Evolutionary conservation across 2,113 vertebrate species (phyloP).

Genomic region (Poeciliopsis retropinna): DNA sequence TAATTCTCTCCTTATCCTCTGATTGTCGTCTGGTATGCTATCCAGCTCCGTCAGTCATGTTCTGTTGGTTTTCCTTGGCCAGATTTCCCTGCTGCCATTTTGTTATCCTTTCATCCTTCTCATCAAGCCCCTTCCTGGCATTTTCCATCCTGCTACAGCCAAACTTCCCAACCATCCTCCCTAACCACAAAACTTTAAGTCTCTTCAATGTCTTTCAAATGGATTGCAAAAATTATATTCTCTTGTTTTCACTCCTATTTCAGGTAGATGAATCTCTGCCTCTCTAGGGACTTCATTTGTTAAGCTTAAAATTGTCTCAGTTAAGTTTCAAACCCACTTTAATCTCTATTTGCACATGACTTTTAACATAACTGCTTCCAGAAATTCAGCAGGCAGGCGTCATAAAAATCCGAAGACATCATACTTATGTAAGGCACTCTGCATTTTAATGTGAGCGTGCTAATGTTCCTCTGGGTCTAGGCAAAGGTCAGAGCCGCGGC

Average conservation of each 20-base stretch:
- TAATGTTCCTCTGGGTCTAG: conserved; percentile 36
- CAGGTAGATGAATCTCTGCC: background rate
- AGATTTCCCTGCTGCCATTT: conserved; percentile 1
- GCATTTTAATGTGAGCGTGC: conserved; percentile 40
- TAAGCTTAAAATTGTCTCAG: background rate
- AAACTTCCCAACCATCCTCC: conserved; percentile 8
- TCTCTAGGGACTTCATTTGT: background rate
- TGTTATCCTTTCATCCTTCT: conserved; percentile 8
- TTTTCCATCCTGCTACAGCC: conserved; percentile 22
- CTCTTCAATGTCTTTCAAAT: conserved; percentile 8
- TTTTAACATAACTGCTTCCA: conserved; percentile 12
- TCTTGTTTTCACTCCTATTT: background rate
- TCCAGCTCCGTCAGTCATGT: conserved; percentile 16
- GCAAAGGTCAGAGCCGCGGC: conserved; percentile 54
- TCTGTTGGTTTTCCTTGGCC: conserved; percentile 14
- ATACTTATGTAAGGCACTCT: conserved; percentile 30
- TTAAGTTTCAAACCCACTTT: conserved; percentile 3
- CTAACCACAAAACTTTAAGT: conserved; percentile 1
- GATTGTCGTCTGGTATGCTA: conserved; percentile 12
- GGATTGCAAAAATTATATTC: background rate
- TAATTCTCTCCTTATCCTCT: conserved; percentile 15
- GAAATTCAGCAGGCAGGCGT: conserved; percentile 11
- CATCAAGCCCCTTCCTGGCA: conserved; percentile 14
- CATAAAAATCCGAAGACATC: conserved; percentile 11
- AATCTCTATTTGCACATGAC: conserved; percentile 16